A percentile compares a stretch with the other conserved stretches of the same genome.
These are phyloP conservation scores for Harpagifer antarcticus DNA, from an alignment of 2,797 vertebrate genomes.

Conservation along the genomic window DNA sequence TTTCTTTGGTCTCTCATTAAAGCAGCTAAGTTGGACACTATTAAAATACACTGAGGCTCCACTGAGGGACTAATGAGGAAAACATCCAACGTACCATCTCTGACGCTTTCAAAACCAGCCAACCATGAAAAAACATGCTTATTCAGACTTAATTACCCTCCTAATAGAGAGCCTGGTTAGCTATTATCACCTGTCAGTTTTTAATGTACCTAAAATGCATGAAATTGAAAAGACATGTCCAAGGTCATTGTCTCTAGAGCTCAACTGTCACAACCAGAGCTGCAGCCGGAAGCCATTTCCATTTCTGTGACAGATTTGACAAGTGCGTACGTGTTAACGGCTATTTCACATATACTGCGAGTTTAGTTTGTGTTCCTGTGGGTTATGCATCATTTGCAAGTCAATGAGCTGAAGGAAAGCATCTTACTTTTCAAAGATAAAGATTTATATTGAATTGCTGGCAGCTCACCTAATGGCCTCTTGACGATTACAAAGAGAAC, in stretches of 20 bases:
- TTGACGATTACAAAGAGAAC: conserved; percentile 12
- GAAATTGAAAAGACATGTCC: conserved; percentile 51
- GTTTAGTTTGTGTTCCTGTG: conserved; percentile 15
- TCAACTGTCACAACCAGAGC: conserved; percentile 22
- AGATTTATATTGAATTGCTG: conserved; percentile 31
- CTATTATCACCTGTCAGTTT: conserved; percentile 65
- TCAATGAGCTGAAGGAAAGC: conserved; percentile 53
- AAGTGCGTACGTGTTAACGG: conserved; percentile 41
- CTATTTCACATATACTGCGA: conserved; percentile 48
- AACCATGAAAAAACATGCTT: conserved; percentile 11
- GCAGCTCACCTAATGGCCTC: conserved; percentile 41
- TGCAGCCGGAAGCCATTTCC: conserved; percentile 38
- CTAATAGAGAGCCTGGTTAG: neutral
- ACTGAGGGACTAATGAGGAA: conserved; percentile 43
- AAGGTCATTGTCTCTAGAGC: conserved; percentile 51
- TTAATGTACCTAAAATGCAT: conserved; percentile 51
- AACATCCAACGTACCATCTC: conserved; percentile 17
- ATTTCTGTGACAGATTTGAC: conserved; percentile 64
- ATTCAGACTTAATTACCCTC: conserved; percentile 38
- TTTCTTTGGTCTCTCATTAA: conserved; percentile 27
- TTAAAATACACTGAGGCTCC: conserved; percentile 4
- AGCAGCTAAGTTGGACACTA: conserved; percentile 12
- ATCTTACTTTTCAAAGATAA: conserved; percentile 54
- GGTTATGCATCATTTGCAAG: conserved; percentile 68
- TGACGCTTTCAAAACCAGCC: conserved; percentile 35